Percentiles rank a stretch among this genome's conserved stretches.
Evolutionary conservation across 2,888 invertebrate genomes (phyloP).

Genomic region (Spilosoma lubricipeda): DNA sequence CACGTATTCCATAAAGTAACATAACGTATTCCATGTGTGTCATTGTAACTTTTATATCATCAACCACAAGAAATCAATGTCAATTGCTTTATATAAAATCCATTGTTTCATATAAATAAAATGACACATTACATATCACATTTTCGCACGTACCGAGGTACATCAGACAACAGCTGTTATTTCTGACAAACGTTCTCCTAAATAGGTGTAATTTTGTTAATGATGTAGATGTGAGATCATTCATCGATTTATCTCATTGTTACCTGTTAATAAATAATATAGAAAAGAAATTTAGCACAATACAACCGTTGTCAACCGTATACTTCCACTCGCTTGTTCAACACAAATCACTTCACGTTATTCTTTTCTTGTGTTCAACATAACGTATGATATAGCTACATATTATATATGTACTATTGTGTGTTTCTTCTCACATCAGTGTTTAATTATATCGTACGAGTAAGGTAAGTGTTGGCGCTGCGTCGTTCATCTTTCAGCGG

Average conservation of each 20-base stretch:
- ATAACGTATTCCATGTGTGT: too few species aligned
- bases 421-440: background rate
- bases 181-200: too few species aligned
- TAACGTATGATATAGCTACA: background rate
- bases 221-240: background rate
- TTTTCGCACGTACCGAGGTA: too few species aligned
- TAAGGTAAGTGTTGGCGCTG: background rate
- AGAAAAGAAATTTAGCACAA: background rate
- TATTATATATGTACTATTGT: background rate
- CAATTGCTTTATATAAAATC: background rate
- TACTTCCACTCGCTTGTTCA: background rate
- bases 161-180: too few species aligned
- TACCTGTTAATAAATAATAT: background rate
- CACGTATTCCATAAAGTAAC: too few species aligned
- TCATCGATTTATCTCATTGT: background rate
- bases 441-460: conserved; percentile 13
- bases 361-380: background rate
- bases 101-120: too few species aligned
- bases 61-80: background rate
- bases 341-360: background rate
- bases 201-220: background rate
- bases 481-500: conserved; percentile 25
- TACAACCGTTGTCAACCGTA: background rate
- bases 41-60: background rate
- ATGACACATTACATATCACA: too few species aligned